Conservation (phyloP, 2,797 vertebrate genomes). For the Leuciscus waleckii region DNA sequence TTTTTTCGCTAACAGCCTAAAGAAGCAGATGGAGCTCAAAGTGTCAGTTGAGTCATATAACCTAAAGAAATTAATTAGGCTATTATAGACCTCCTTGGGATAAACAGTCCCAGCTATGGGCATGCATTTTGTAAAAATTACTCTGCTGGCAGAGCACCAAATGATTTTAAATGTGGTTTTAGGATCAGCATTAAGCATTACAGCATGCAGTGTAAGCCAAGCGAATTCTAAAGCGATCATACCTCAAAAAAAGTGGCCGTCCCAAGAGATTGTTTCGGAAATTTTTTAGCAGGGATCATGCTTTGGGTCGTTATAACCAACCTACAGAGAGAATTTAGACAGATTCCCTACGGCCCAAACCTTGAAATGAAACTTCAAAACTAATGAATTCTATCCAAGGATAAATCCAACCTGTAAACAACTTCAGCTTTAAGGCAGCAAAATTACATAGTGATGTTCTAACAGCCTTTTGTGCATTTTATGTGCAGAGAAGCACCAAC, state of each 20-base stretch:
- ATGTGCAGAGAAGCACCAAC: not conserved
- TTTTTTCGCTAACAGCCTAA: not conserved
- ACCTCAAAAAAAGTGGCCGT: not conserved
- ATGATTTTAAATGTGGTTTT: slow-evolving; percentile 31
- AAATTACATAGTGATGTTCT: not conserved
- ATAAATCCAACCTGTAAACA: slow-evolving; percentile 31
- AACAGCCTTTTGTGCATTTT: not conserved
- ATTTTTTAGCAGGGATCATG: not conserved
- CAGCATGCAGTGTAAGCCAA: not conserved
- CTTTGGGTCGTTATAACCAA: not conserved
- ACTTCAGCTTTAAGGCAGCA: slow-evolving; percentile 17
- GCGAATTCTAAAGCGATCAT: not conserved
- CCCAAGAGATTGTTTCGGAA: slow-evolving; percentile 14
- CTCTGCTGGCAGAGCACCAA: slow-evolving; percentile 25
- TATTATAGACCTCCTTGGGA: not conserved
- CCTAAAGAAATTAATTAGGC: not conserved
- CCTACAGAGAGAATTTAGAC: not conserved
- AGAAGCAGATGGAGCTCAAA: not conserved
- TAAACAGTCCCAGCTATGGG: slow-evolving; percentile 33
- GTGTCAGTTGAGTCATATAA: slow-evolving; percentile 1
- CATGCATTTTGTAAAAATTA: slow-evolving; percentile 1
- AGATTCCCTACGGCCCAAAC: slow-evolving; percentile 15
- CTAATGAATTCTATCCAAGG: slow-evolving; percentile 31
- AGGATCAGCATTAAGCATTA: slow-evolving; percentile 10
- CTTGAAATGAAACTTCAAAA: slow-evolving; percentile 47